Evolutionary conservation across 2,113 vertebrate genomes (phyloP).

Genomic region (Brachirus orientalis): DNA sequence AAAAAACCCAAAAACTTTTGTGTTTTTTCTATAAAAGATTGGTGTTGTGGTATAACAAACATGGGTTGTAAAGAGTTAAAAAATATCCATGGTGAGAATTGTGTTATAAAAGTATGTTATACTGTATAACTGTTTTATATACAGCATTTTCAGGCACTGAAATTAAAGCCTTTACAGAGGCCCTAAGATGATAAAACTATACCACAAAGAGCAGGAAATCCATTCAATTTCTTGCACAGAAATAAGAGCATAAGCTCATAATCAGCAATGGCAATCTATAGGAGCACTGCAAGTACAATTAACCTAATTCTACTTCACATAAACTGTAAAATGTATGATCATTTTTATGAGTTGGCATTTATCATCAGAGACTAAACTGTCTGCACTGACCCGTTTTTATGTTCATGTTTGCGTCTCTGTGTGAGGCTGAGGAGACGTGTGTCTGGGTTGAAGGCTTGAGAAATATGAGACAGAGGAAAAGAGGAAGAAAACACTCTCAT

Average conservation of each 20-base stretch:
- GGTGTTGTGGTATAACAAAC: no score
- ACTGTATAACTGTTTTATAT: no score
- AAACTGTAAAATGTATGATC: neutral
- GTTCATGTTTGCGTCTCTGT: neutral
- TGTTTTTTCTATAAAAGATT: no score
- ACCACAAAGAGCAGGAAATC: neutral
- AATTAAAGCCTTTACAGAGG: no score
- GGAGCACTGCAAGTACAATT: conserved; percentile 9
- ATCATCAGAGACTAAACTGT: neutral
- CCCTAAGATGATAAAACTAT: no score
- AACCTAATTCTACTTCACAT: conserved; percentile 17
- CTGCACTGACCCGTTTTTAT: neutral
- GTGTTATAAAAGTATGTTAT: no score
- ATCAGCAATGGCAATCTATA: neutral
- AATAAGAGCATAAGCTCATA: neutral
- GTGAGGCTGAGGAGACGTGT: neutral
- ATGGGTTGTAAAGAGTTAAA: no score
- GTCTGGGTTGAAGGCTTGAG: conserved; percentile 12
- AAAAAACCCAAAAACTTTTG: no score
- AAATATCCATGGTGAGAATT: no score
- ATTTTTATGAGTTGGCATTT: neutral
- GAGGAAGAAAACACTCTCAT: conserved; percentile 53
- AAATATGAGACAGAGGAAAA: conserved; percentile 46
- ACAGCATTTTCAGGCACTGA: no score
- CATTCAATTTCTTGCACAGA: neutral